phyloP scores from a whole-genome alignment of 2,888 invertebrate species.

The Pterobdella sp. region DNA sequence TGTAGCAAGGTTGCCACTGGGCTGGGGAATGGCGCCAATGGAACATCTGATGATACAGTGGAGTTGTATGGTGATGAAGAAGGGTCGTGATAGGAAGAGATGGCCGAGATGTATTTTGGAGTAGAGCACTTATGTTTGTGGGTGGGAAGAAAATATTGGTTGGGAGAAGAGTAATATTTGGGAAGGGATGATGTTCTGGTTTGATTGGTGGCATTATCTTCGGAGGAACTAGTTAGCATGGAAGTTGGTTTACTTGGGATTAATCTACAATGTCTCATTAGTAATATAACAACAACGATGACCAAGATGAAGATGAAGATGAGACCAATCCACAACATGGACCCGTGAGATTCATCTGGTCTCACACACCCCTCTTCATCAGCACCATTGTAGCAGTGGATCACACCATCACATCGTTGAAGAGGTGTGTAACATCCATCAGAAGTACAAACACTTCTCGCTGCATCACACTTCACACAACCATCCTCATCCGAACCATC shows the following conservation, averaged over 20 bases:
- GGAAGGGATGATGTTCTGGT: not conserved
- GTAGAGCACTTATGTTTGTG: not conserved
- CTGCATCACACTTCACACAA: not conserved
- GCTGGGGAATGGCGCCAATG: not conserved
- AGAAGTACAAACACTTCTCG: not conserved
- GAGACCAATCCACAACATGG: not conserved
- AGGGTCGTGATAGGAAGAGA: not conserved
- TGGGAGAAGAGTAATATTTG: not conserved
- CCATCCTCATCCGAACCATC: not conserved
- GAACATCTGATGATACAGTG: not conserved
- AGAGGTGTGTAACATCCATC: not conserved
- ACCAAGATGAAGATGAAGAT: not conserved
- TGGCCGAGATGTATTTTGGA: not conserved
- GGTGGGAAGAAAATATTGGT: not conserved
- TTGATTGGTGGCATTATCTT: not conserved
- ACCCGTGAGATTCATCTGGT: not conserved
- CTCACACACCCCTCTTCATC: constrained; percentile 4
- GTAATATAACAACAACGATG: not conserved
- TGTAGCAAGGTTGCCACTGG: not conserved
- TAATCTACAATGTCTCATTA: too few species aligned
- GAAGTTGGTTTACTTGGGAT: too few species aligned
- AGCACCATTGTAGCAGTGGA: not conserved
- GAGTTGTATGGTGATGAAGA: not conserved
- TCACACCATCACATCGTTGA: not conserved
- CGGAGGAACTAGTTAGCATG: not conserved